Conservation (phyloP, 2,113 vertebrate species). For the Peromyscus leucopus region DNA sequence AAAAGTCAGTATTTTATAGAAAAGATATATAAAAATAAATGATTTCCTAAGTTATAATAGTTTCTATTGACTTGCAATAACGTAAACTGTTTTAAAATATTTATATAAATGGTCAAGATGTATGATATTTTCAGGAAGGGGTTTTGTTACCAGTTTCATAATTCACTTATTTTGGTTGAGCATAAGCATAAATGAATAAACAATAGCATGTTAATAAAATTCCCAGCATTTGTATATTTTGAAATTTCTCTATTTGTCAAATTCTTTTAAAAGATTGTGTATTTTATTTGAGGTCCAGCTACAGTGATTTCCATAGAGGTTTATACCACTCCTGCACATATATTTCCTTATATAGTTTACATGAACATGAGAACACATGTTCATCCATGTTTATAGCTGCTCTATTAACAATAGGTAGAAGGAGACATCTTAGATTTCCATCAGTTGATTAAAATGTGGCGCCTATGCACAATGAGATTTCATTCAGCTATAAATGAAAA, state of each 20-base stretch:
- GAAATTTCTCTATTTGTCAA: background rate
- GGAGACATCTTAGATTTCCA: background rate
- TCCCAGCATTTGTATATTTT: background rate
- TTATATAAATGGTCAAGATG: background rate
- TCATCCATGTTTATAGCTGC: background rate
- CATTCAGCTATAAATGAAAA: too few relatives aligned
- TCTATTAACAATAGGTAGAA: background rate
- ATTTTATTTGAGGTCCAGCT: background rate
- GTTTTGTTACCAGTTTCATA: background rate
- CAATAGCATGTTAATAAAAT: background rate
- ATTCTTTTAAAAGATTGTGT: background rate
- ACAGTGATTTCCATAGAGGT: background rate
- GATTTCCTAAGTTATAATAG: background rate
- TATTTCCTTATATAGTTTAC: background rate
- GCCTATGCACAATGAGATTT: too few relatives aligned
- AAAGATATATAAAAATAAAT: conserved; percentile 2
- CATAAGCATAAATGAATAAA: background rate
- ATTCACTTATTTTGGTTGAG: background rate
- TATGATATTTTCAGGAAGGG: background rate
- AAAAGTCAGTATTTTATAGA: background rate
- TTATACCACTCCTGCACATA: background rate
- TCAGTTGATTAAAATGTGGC: background rate
- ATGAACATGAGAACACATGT: background rate
- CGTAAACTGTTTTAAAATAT: background rate
- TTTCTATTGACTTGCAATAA: background rate